phyloP scores from a whole-genome alignment of 2,113 vertebrate genomes.

The Agapornis roseicollis region DNA sequence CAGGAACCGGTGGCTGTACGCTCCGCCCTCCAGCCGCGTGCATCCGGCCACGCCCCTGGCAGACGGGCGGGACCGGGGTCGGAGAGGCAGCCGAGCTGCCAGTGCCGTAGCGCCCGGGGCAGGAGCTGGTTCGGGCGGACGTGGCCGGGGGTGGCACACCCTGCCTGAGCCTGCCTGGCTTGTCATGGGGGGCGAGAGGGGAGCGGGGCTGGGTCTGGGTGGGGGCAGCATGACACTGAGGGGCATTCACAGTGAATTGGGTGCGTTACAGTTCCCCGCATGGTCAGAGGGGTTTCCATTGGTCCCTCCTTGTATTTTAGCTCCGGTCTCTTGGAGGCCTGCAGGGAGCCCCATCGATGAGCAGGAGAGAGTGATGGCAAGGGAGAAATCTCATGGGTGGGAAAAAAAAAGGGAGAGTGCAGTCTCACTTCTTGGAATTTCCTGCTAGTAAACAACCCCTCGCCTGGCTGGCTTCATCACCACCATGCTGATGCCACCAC shows the following conservation, averaged over 20 bases:
- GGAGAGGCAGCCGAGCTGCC: too few species aligned
- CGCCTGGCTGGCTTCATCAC: rapidly evolving
- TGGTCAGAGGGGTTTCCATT: rapidly evolving
- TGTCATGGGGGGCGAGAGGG: neutral
- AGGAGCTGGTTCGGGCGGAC: neutral
- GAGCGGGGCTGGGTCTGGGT: rapidly evolving
- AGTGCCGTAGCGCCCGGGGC: too few species aligned
- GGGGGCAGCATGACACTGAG: neutral
- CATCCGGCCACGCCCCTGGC: neutral
- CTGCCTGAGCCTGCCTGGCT: neutral
- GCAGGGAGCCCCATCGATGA: too few species aligned
- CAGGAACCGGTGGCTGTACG: neutral
- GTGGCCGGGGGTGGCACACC: too few species aligned
- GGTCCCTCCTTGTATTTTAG: too few species aligned
- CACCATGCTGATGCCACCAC: neutral
- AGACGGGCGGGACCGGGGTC: neutral
- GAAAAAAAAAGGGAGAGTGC: rapidly evolving
- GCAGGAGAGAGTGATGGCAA: too few species aligned
- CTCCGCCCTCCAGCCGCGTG: neutral
- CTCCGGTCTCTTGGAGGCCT: too few species aligned
- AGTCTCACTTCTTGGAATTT: rapidly evolving
- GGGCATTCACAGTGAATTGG: rapidly evolving
- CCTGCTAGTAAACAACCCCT: too few species aligned
- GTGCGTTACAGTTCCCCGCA: neutral
- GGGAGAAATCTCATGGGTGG: neutral